Evolutionary conservation across 2,113 vertebrate species (phyloP).

Genomic region (Tautogolabrus adspersus): DNA sequence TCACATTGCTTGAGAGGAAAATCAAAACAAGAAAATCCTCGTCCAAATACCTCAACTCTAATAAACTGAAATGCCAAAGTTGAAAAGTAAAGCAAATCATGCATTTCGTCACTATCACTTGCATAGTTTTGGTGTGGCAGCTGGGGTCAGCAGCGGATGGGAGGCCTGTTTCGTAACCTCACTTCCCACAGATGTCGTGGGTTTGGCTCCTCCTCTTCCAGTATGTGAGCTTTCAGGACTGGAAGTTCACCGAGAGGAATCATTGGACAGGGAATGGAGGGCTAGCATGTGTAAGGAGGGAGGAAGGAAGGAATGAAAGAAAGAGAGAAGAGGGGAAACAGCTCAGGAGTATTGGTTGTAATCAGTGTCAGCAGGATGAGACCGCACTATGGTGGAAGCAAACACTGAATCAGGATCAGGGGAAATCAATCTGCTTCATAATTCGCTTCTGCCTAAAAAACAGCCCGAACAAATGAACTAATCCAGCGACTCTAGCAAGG

Average conservation of each 20-base stretch:
- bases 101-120: slow-evolving; percentile 15
- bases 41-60: not conserved
- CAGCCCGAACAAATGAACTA: slow-evolving; percentile 9
- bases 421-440: slow-evolving; percentile 11
- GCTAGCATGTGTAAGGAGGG: not conserved
- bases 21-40: slow-evolving; percentile 8
- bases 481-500: slow-evolving; percentile 14
- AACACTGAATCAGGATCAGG: not conserved
- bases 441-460: not conserved
- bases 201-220: slow-evolving; percentile 63
- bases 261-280: not conserved
- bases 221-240: slow-evolving; percentile 55
- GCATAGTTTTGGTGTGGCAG: not conserved
- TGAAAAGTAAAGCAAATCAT: not conserved
- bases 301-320: not conserved
- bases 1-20: not conserved
- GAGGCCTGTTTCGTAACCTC: slow-evolving; percentile 66
- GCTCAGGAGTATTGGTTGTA: not conserved
- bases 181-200: slow-evolving; percentile 72
- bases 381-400: no score
- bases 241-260: slow-evolving; percentile 48
- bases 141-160: slow-evolving; percentile 54
- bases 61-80: not conserved
- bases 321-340: slow-evolving; percentile 3
- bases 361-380: not conserved